Evolutionary conservation across 2,888 invertebrate genomes (phyloP).

Genomic region (Acholoe squamosa): DNA sequence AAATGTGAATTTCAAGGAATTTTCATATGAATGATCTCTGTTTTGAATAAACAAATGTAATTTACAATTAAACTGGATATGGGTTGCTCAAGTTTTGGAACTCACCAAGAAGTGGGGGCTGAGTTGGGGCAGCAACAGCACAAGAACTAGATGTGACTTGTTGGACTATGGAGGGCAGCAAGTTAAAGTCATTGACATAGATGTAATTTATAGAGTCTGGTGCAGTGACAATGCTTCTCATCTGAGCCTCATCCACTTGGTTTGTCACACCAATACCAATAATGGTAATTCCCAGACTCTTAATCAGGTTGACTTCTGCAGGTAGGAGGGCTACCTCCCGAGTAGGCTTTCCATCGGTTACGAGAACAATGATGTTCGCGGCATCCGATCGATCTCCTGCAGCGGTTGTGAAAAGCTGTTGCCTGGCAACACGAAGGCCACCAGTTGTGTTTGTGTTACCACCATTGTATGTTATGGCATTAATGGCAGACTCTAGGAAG

Average conservation of each 20-base stretch:
- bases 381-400: slow-evolving; percentile 28
- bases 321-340: neutral
- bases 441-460: slow-evolving; percentile 63
- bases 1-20: no score
- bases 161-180: slow-evolving; percentile 8
- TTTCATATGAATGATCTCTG: no score
- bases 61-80: neutral
- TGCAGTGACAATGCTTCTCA: slow-evolving; percentile 22
- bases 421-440: slow-evolving; percentile 10
- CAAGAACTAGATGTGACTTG: neutral
- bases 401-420: neutral
- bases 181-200: slow-evolving; percentile 39
- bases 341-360: slow-evolving; percentile 59
- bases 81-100: neutral
- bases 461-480: slow-evolving; percentile 19
- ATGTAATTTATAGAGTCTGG: slow-evolving; percentile 27
- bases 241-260: neutral
- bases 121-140: neutral
- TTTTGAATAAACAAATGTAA: neutral
- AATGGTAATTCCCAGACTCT: neutral
- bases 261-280: slow-evolving; percentile 51
- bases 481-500: neutral
- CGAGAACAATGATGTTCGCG: slow-evolving; percentile 25
- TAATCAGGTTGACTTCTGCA: slow-evolving; percentile 5
- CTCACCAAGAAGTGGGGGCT: slow-evolving; percentile 17